phyloP scores from a whole-genome alignment of 1,140 invertebrate genomes.

The Latrodectus geometricus region DNA sequence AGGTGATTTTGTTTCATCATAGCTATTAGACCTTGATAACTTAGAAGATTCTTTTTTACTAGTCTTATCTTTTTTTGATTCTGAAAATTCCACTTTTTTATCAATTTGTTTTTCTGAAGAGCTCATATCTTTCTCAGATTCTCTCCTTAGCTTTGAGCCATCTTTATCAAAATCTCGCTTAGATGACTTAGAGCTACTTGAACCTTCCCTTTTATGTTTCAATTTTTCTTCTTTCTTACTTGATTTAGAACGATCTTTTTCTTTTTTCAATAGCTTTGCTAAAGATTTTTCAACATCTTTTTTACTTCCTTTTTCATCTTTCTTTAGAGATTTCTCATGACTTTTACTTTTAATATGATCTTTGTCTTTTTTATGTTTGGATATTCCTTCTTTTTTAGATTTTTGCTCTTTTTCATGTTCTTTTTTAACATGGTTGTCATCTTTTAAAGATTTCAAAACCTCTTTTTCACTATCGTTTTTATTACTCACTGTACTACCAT shows the following conservation, averaged over 20 bases:
- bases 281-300: constrained; percentile 54
- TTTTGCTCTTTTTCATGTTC: constrained; percentile 43
- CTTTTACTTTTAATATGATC: constrained; percentile 29
- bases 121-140: constrained; percentile 8
- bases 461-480: neutral
- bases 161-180: constrained; percentile 52
- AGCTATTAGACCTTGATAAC: constrained; percentile 51
- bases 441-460: constrained; percentile 5
- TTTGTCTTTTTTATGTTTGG: constrained; percentile 53
- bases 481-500: neutral
- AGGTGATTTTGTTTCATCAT: constrained; percentile 52
- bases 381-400: constrained; percentile 41
- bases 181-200: constrained; percentile 60
- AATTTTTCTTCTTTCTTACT: constrained; percentile 31
- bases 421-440: constrained; percentile 12
- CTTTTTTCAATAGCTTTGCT: constrained; percentile 49
- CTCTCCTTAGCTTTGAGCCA: constrained; percentile 52
- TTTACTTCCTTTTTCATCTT: constrained; percentile 41
- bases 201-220: constrained; percentile 46
- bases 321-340: constrained; percentile 35
- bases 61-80: constrained; percentile 45
- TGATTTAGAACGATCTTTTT: constrained; percentile 16
- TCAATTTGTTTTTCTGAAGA: constrained; percentile 13
- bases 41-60: constrained; percentile 53
- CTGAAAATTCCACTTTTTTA: constrained; percentile 18